Conservation (phyloP, 2,888 invertebrate species). For the Stenchaetothrips biformis region DNA sequence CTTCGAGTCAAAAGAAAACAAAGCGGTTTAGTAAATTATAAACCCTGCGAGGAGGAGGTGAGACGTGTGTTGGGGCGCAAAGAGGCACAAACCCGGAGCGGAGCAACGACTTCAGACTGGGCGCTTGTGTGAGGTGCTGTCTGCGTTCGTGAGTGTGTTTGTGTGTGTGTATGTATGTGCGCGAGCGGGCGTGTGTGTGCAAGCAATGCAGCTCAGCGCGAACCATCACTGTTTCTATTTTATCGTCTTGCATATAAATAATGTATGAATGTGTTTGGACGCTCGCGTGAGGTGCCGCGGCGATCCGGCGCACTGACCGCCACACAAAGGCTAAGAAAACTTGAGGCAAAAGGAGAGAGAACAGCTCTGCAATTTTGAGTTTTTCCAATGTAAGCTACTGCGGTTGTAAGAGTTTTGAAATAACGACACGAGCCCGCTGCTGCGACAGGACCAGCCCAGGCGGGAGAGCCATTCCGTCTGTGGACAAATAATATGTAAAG, state of each 20-base stretch:
- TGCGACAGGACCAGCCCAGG: not conserved
- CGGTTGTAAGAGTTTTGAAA: not conserved
- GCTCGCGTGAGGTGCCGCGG: too few relatives aligned
- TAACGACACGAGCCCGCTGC: not conserved
- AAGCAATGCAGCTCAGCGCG: not conserved
- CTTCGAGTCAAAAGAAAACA: too few relatives aligned
- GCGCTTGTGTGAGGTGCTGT: not conserved
- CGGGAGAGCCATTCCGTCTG: not conserved
- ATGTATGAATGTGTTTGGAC: conserved; percentile 18
- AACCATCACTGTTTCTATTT: conserved; percentile 24
- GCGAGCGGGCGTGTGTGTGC: not conserved
- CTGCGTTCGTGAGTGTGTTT: too few relatives aligned
- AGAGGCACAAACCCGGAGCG: not conserved
- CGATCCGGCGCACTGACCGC: not conserved
- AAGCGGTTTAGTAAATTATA: too few relatives aligned
- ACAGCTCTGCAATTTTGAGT: too few relatives aligned
- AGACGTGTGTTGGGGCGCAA: not conserved
- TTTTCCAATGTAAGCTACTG: too few relatives aligned
- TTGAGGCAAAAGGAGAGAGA: not conserved
- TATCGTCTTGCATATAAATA: conserved; percentile 25
- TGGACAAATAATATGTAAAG: conserved; percentile 19
- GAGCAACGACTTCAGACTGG: not conserved
- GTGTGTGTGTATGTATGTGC: not conserved
- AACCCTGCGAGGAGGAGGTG: not conserved
- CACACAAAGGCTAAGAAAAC: not conserved